phyloP scores from a whole-genome alignment of 1,140 invertebrate species.

The Zophobas atratus region DNA sequence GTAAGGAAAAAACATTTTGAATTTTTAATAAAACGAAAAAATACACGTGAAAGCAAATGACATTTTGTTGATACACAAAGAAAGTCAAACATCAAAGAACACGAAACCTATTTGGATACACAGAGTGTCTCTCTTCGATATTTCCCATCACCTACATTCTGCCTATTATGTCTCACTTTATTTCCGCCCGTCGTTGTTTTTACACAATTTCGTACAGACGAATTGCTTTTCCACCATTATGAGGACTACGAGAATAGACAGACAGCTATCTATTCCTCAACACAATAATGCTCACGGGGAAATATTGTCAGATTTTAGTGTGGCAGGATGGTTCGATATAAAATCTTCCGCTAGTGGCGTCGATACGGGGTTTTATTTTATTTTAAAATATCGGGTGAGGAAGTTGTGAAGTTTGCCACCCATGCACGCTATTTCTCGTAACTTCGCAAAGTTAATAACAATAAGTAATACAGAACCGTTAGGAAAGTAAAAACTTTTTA shows the following conservation, averaged over 20 bases:
- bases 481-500: too few species aligned
- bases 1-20: neutral
- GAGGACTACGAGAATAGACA: neutral
- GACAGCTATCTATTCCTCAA: neutral
- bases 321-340: neutral
- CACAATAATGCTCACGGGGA: neutral
- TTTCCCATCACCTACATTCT: conserved; percentile 1
- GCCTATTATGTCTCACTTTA: neutral
- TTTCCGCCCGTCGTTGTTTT: neutral
- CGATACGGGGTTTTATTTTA: neutral
- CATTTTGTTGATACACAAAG: neutral
- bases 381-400: neutral
- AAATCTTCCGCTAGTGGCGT: neutral
- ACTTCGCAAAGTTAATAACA: neutral
- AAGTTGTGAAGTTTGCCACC: neutral
- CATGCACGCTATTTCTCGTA: neutral
- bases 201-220: conserved; percentile 3
- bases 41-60: neutral
- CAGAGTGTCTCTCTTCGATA: neutral
- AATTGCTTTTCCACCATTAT: conserved; percentile 5
- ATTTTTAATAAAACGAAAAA: conserved; percentile 11
- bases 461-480: too few species aligned
- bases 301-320: neutral
- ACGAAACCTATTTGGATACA: neutral
- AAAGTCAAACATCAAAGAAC: conserved; percentile 5